Conservation (phyloP, 2,113 vertebrate species). For the Elephantulus edwardii region DNA sequence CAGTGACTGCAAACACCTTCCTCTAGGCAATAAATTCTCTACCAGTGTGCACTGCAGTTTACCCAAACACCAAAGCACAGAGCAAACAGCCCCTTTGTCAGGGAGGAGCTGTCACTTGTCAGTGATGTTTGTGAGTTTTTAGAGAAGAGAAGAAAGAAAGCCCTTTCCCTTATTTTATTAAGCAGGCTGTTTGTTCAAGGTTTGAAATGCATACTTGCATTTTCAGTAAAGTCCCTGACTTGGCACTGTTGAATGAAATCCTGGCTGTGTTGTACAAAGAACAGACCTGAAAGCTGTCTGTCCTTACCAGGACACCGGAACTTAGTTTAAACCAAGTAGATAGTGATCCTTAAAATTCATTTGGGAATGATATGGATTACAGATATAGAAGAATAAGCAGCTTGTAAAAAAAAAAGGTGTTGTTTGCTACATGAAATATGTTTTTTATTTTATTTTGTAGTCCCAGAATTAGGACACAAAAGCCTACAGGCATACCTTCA, state of each 20-base stretch:
- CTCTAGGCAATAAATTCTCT: constrained; percentile 87
- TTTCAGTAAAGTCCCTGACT: constrained; percentile 68
- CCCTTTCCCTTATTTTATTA: constrained; percentile 82
- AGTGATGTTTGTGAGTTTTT: constrained; percentile 85
- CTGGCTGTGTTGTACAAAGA: constrained; percentile 57
- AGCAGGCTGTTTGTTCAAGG: constrained; percentile 84
- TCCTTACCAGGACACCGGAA: constrained; percentile 10
- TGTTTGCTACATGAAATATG: not conserved
- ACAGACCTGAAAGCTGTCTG: constrained; percentile 20
- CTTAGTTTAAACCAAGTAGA: not conserved
- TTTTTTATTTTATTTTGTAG: not conserved
- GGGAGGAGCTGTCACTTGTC: constrained; percentile 86
- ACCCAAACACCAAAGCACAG: constrained; percentile 82
- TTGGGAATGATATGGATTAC: too few species aligned
- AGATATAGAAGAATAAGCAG: not conserved
- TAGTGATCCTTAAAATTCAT: not conserved
- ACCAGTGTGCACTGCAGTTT: constrained; percentile 78
- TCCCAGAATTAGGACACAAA: not conserved
- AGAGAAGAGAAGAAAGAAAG: constrained; percentile 79
- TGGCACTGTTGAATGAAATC: constrained; percentile 65
- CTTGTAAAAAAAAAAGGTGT: not conserved
- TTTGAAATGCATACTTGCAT: constrained; percentile 81
- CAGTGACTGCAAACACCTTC: constrained; percentile 89
- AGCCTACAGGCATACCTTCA: not conserved
- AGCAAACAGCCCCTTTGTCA: constrained; percentile 83